phyloP scores from a whole-genome alignment of 2,888 invertebrate genomes.

The Orchesellides sinensis region DNA sequence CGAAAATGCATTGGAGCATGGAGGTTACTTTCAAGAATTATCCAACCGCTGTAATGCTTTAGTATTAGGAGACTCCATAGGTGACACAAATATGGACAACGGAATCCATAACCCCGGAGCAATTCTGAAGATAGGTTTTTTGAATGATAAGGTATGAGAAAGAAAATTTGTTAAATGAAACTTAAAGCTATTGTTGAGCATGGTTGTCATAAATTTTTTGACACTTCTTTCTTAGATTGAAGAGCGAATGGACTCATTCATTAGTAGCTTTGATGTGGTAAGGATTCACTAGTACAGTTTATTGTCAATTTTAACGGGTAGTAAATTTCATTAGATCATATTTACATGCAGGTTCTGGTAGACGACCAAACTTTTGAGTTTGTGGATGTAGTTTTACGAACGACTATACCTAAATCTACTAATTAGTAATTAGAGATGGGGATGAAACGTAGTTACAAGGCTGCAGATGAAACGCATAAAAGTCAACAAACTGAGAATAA shows the following conservation, averaged over 20 bases:
- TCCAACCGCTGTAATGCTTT: constrained; percentile 86
- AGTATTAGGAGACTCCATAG: constrained; percentile 94
- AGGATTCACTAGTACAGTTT: background rate
- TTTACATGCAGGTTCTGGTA: constrained; percentile 80
- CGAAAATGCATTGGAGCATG: constrained; percentile 62
- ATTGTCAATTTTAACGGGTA: background rate
- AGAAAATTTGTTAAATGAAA: background rate
- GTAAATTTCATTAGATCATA: background rate
- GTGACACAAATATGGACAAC: constrained; percentile 95
- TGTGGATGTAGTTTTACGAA: constrained; percentile 63
- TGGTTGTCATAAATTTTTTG: background rate
- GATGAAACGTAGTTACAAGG: no score
- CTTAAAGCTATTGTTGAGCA: background rate
- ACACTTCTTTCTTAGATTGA: constrained; percentile 79
- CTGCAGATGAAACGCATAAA: no score
- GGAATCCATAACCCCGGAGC: constrained; percentile 82
- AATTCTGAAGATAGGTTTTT: constrained; percentile 93
- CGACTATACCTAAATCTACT: no score
- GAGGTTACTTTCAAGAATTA: constrained; percentile 75
- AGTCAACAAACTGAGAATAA: no score
- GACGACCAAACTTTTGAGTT: constrained; percentile 92
- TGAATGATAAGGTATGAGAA: constrained; percentile 84
- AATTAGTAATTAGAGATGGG: no score
- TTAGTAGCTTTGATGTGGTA: constrained; percentile 90
- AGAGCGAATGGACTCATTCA: constrained; percentile 84